Base-by-base conservation (phyloP, 2,797 vertebrate species). In the Lacerta viridis region DNA sequence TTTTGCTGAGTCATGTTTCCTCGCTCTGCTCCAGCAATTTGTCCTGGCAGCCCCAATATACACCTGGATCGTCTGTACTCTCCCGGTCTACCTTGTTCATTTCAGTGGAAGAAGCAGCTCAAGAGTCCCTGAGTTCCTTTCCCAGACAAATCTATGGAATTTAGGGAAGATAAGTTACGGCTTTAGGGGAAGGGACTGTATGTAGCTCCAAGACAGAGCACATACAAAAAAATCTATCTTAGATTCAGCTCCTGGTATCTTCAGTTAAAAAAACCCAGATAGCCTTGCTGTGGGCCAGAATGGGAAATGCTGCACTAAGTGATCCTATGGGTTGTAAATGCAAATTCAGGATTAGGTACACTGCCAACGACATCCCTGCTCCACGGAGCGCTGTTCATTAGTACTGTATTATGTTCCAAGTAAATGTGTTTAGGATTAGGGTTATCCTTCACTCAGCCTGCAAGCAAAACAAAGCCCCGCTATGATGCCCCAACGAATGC, bases 401-500 rank as follows among this genome's bases (percentile, higher is more conserved):
- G 74, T 77, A 33, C 33, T 33, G 33, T 33, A 41, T 71, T 90
- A 83, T 68, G 87, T 41, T 92, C n/a, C 0, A 84, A 80, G 83
- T 6, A 80, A 7, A 84, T 80, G 77, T 79, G 50, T 59, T 85
- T 75, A 68, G 29, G 2, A 17, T 27, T 27, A 15, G 20, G 25
- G 5, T 39, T 11, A 79, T 1, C 27, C 7, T 1, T 69, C 43
- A 50, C n/a, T n/a, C 68, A 36, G 18, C 33, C 46, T 4, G 13
- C 80, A 61, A 11, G 20, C 33, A 36, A 74, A 59, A 41, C 13
- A 89, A 93, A 91, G 76, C 50, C 76, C 85, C 46, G 0, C 77
- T 83, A 71, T 9, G 90, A 83, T 91, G 90, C 77, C 5, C n/a
- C 83, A 66, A 27, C 69, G 61, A 92, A 88, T 84, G 13, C 80